A percentile compares a stretch with the other conserved stretches of the same genome.
Evolutionary conservation across 2,113 vertebrate species (phyloP).

Genomic region (Silurus meridionalis): DNA sequence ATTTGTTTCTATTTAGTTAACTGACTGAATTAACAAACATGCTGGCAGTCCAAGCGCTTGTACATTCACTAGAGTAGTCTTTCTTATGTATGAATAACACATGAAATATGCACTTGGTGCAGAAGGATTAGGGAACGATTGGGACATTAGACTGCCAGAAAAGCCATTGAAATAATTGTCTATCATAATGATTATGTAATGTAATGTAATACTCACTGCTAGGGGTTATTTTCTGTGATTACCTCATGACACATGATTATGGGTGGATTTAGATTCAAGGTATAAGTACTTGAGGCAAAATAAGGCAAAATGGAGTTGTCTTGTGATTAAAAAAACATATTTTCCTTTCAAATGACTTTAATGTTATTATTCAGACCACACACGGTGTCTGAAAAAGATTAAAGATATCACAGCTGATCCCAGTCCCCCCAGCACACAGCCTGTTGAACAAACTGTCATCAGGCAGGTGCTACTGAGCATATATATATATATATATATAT

Average conservation of each 20-base stretch:
- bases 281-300: neutral
- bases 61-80: neutral
- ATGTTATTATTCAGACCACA: neutral
- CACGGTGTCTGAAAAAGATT: no score
- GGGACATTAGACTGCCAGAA: neutral
- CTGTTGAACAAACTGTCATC: no score
- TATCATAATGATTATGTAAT: neutral
- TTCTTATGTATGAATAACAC: neutral
- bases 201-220: neutral
- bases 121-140: neutral
- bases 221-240: neutral
- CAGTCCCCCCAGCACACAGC: no score
- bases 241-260: neutral
- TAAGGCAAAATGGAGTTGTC: neutral
- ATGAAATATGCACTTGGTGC: neutral
- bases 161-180: neutral
- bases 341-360: neutral
- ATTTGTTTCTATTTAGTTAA: neutral
- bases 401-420: no score
- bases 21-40: neutral
- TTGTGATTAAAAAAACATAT: neutral
- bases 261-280: neutral
- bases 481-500: no score
- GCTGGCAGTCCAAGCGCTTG: neutral
- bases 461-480: no score